Percentiles rank a stretch among this genome's conserved stretches.
Evolutionary conservation across 1,140 invertebrate species (phyloP).

Genomic region (Catajapyx aquilonaris): DNA sequence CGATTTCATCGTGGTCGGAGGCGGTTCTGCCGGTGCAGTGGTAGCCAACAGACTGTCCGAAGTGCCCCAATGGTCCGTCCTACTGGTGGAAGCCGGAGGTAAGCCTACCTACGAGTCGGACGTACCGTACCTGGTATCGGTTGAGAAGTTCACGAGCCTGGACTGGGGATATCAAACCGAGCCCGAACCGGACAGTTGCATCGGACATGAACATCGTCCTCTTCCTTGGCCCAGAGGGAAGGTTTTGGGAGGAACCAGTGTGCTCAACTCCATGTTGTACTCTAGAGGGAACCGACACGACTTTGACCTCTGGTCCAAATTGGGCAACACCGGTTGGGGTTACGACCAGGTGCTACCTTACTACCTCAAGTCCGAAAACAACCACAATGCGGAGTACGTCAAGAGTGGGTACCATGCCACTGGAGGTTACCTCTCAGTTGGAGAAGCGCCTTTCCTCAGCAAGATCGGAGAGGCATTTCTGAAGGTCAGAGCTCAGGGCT

Average conservation of each 20-base stretch:
- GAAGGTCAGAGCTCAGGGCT: conserved; percentile 59
- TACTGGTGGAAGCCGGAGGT: too few relatives aligned
- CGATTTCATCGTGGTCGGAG: too few relatives aligned
- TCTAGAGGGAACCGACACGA: conserved; percentile 76
- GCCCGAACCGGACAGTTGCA: conserved; percentile 60
- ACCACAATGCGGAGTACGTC: conserved; percentile 44
- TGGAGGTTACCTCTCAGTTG: conserved; percentile 54
- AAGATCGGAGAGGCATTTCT: conserved; percentile 62
- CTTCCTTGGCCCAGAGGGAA: conserved; percentile 72
- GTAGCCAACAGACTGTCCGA: too few relatives aligned
- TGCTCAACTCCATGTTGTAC: conserved; percentile 94
- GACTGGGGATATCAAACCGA: conserved; percentile 77
- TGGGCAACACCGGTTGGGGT: conserved; percentile 73
- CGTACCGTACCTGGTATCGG: too few relatives aligned
- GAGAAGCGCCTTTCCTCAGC: conserved; percentile 66
- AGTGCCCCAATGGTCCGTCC: too few relatives aligned
- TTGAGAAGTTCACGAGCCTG: conserved; percentile 46
- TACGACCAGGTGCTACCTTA: conserved; percentile 73
- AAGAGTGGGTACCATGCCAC: conserved; percentile 52
- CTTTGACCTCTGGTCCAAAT: conserved; percentile 70
- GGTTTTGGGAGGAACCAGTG: conserved; percentile 74
- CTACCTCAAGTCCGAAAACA: conserved; percentile 71
- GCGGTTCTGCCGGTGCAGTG: too few relatives aligned
- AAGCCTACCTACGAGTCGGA: too few relatives aligned
- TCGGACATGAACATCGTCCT: conserved; percentile 43